Conservation (phyloP, 2,888 invertebrate genomes). For the Abscondita cerata region DNA sequence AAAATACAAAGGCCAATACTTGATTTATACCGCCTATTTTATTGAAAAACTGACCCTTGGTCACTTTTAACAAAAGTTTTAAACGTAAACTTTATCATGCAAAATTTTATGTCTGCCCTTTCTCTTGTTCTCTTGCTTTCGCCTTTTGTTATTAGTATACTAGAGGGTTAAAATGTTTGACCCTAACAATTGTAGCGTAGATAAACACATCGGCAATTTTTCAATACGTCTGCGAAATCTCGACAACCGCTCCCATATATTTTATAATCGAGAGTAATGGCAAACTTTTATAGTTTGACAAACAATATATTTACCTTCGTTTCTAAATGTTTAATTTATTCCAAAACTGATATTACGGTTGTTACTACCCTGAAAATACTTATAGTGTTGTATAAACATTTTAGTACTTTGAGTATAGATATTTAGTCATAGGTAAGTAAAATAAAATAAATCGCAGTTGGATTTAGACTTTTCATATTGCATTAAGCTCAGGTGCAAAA, state of each 20-base stretch:
- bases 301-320: neutral
- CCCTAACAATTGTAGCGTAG: conserved; percentile 57
- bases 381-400: too few species aligned
- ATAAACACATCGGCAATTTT: conserved; percentile 59
- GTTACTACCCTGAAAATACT: too few species aligned
- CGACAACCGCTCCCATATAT: conserved; percentile 32
- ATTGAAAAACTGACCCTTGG: conserved; percentile 52
- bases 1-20: conserved; percentile 53
- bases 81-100: conserved; percentile 52
- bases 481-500: too few species aligned
- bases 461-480: too few species aligned
- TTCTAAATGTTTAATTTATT: too few species aligned
- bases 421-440: too few species aligned
- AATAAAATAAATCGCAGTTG: too few species aligned
- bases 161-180: conserved; percentile 59
- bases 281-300: conserved; percentile 17
- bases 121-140: conserved; percentile 48
- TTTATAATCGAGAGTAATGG: conserved; percentile 25
- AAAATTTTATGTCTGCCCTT: conserved; percentile 53
- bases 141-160: conserved; percentile 51
- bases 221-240: conserved; percentile 46
- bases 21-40: conserved; percentile 57
- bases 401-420: too few species aligned
- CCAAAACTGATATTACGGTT: too few species aligned
- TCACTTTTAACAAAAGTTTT: conserved; percentile 48